These are phyloP conservation scores for Megatriorchis doriae DNA, from an alignment of 2,113 vertebrate genomes.

Conservation along the genomic window DNA sequence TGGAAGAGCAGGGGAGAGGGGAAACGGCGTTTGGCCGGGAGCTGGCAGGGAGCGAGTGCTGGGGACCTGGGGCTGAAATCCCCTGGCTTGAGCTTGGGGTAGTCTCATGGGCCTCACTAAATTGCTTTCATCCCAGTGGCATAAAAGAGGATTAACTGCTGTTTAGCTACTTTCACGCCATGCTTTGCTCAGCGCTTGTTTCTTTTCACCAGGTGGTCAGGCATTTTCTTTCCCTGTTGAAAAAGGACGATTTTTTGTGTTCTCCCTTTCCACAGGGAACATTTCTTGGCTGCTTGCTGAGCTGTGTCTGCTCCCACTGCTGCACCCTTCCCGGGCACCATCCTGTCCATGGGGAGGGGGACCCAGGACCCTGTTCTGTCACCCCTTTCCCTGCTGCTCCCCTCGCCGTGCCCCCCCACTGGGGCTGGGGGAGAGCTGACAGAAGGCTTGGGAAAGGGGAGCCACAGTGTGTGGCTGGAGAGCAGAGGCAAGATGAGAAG, in stretches of 20 bases:
- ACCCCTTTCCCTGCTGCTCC: neutral
- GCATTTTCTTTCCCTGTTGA: neutral
- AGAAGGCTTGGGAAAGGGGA: neutral
- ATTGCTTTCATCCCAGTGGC: conserved; percentile 49
- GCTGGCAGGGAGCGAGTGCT: neutral
- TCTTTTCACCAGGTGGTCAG: neutral
- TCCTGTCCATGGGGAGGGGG: fast-evolving
- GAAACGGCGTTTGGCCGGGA: neutral
- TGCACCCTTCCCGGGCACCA: neutral
- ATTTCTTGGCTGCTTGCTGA: neutral
- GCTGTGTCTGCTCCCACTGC: neutral
- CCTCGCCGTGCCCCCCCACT: no score
- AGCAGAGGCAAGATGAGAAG: neutral
- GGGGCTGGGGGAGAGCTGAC: neutral
- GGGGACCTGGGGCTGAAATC: neutral
- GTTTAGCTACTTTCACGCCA: neutral
- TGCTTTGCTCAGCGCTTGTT: neutral
- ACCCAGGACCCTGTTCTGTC: neutral
- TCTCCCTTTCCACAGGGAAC: neutral
- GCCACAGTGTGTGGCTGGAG: fast-evolving
- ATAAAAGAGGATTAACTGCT: conserved; percentile 54
- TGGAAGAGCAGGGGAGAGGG: neutral
- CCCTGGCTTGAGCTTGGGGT: neutral
- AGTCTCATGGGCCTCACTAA: conserved; percentile 53
- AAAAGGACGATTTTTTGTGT: neutral